These are phyloP conservation scores for Metaphire vulgaris DNA, from an alignment of 1,140 invertebrate species.

Conservation along the genomic window DNA sequence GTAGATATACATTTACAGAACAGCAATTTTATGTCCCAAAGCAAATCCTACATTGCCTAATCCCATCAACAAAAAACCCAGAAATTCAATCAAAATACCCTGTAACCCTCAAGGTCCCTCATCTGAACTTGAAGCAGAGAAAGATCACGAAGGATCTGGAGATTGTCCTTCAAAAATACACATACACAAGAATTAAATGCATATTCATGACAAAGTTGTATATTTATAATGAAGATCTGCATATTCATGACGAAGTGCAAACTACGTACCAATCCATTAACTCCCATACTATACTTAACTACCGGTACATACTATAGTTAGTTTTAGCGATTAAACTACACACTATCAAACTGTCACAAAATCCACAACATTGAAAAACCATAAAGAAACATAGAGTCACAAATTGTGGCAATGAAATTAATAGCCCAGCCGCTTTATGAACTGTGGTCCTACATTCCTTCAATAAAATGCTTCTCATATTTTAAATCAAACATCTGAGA, in stretches of 20 bases:
- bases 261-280: neutral
- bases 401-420: no score
- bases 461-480: no score
- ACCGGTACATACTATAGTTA: neutral
- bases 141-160: constrained; percentile 94
- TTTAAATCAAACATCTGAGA: no score
- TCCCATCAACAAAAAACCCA: neutral
- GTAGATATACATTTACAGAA: no score
- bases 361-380: no score
- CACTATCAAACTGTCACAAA: neutral
- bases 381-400: no score
- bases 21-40: neutral
- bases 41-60: neutral
- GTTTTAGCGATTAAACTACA: neutral
- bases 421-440: no score
- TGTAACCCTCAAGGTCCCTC: constrained; percentile 95
- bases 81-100: constrained; percentile 58
- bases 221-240: neutral
- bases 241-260: neutral
- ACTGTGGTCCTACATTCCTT: no score
- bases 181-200: neutral
- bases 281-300: constrained; percentile 15
- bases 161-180: constrained; percentile 66
- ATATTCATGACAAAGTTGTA: constrained; percentile 2
- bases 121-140: constrained; percentile 98